Conservation (phyloP, 2,888 invertebrate species). For the Aquatica leii region DNA sequence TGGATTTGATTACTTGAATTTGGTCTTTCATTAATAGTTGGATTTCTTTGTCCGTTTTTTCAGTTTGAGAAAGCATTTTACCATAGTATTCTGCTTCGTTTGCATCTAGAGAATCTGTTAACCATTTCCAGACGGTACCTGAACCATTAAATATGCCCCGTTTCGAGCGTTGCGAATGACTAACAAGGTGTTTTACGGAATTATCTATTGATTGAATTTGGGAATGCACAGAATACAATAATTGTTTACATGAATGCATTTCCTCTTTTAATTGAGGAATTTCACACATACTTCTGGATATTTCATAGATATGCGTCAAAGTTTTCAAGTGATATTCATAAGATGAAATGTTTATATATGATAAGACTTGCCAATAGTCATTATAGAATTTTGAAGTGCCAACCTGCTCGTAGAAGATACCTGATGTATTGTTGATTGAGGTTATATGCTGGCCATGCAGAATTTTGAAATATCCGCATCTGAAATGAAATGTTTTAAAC, state of each 20-base stretch:
- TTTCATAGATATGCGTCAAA: background rate
- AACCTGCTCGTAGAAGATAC: background rate
- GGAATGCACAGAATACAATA: background rate
- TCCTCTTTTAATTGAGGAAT: background rate
- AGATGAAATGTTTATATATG: background rate
- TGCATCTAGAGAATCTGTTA: too few species aligned
- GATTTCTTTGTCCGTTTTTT: conserved; percentile 1
- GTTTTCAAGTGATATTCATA: background rate
- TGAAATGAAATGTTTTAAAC: background rate
- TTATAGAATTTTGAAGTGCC: background rate
- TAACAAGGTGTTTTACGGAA: background rate
- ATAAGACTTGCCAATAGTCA: background rate
- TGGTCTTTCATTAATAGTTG: background rate
- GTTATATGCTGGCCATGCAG: background rate
- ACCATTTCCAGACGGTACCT: too few species aligned
- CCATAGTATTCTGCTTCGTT: too few species aligned
- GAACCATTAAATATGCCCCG: too few species aligned
- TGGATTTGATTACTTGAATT: conserved; percentile 2
- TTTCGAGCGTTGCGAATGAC: background rate
- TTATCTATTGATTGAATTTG: background rate
- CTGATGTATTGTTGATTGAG: background rate
- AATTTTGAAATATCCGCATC: background rate
- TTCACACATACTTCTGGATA: background rate
- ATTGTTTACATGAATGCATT: background rate
- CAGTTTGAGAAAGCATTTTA: background rate